Evolutionary conservation across 2,797 vertebrate species (phyloP).

Genomic region (Myiothlypis chrysogaster): DNA sequence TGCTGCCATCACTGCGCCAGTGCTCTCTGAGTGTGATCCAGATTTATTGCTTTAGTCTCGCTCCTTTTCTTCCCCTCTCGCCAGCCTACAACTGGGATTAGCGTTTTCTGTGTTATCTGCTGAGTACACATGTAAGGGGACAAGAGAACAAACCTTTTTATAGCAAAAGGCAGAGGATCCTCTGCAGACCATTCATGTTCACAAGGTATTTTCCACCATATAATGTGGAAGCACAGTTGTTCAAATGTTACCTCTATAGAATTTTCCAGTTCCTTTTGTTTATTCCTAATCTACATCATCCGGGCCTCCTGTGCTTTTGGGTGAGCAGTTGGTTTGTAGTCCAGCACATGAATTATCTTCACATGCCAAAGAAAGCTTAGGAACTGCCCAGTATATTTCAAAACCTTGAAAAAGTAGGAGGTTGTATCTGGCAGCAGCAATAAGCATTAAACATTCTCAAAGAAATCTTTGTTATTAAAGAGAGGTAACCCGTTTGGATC

Average conservation of each 20-base stretch:
- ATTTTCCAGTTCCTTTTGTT: conserved; percentile 46
- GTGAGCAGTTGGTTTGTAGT: conserved; percentile 7
- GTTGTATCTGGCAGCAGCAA: conserved; percentile 55
- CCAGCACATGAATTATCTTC: conserved; percentile 12
- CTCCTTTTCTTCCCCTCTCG: neutral
- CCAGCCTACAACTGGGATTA: neutral
- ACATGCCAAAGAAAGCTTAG: conserved; percentile 65
- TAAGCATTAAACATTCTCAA: conserved; percentile 38
- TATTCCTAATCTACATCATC: conserved; percentile 16
- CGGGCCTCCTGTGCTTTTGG: neutral
- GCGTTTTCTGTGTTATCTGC: neutral
- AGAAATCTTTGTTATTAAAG: conserved; percentile 55
- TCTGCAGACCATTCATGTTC: neutral
- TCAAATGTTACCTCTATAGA: conserved; percentile 26
- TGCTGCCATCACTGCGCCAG: neutral
- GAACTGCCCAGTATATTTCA: conserved; percentile 55
- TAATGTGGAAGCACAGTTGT: neutral
- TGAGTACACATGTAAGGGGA: neutral
- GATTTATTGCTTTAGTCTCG: neutral
- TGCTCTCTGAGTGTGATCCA: neutral
- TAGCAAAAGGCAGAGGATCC: neutral
- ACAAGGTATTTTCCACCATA: neutral
- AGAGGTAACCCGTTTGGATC: conserved; percentile 11
- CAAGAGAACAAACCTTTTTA: neutral
- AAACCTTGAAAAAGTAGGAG: conserved; percentile 44